Conservation (phyloP, 2,888 invertebrate species). For the Mantis religiosa region DNA sequence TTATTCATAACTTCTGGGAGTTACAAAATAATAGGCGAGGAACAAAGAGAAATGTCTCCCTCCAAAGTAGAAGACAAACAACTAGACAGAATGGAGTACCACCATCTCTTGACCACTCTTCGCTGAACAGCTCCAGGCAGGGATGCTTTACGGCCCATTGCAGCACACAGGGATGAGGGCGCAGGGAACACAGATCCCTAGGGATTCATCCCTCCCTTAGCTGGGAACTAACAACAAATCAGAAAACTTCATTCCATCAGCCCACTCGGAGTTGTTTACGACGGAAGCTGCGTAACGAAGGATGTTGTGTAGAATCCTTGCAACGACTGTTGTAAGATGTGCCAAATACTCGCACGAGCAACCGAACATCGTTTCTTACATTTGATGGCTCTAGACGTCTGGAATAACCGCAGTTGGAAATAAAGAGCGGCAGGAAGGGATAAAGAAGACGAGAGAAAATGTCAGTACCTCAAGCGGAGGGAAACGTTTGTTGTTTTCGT, state of each 20-base stretch:
- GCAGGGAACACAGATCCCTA: background rate
- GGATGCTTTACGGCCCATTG: background rate
- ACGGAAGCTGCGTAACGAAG: background rate
- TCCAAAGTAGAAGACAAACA: background rate
- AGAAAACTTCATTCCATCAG: background rate
- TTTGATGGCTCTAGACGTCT: background rate
- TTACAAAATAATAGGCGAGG: background rate
- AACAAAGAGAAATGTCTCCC: background rate
- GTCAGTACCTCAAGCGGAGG: no score
- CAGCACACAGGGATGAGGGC: background rate
- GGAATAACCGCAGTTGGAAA: background rate
- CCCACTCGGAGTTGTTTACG: background rate
- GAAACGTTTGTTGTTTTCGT: no score
- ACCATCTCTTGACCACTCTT: background rate
- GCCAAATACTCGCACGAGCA: background rate
- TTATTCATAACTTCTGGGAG: no score
- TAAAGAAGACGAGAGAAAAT: background rate
- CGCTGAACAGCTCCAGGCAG: background rate
- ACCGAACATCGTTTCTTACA: background rate
- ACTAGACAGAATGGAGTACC: background rate
- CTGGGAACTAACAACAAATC: background rate
- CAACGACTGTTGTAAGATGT: background rate
- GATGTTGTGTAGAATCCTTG: background rate
- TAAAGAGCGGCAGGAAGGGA: background rate
- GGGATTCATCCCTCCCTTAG: background rate